Percentiles rank a stretch among this genome's conserved stretches.
These are phyloP conservation scores for Sinelater perroti DNA, from an alignment of 2,888 invertebrate species.

Conservation along the genomic window DNA sequence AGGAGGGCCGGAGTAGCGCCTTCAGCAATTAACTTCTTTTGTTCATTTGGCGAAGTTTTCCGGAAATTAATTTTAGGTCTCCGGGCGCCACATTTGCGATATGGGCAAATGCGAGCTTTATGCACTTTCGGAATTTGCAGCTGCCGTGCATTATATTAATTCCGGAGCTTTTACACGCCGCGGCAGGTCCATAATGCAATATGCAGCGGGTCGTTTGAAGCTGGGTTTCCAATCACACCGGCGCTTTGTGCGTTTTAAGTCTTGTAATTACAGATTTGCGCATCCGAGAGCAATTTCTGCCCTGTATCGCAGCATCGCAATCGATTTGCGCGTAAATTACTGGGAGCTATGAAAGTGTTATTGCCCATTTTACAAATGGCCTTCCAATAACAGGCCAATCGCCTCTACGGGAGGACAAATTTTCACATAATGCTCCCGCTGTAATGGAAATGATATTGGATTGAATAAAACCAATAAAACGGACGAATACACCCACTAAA, in stretches of 20 bases:
- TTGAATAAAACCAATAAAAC: conserved; percentile 28
- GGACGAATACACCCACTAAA: no score
- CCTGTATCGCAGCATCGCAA: neutral
- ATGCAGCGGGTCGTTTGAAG: neutral
- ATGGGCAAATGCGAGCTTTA: no score
- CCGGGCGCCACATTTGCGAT: no score
- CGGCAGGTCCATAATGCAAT: no score
- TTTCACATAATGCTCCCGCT: conserved; percentile 5
- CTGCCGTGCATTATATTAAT: no score
- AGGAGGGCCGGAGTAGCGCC: no score
- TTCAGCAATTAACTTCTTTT: no score
- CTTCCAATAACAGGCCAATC: conserved; percentile 2
- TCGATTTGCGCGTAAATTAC: conserved; percentile 8
- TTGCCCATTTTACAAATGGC: neutral
- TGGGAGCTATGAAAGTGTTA: conserved; percentile 8
- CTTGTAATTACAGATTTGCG: neutral
- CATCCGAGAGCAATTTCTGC: neutral
- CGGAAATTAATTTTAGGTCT: no score
- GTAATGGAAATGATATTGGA: conserved; percentile 15
- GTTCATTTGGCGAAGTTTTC: no score
- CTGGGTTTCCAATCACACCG: neutral
- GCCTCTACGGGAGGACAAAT: conserved; percentile 3
- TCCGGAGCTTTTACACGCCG: no score
- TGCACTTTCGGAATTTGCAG: no score
- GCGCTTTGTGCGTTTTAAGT: neutral